phyloP scores from a whole-genome alignment of 2,888 invertebrate genomes.

The Phyto melanocephala region DNA sequence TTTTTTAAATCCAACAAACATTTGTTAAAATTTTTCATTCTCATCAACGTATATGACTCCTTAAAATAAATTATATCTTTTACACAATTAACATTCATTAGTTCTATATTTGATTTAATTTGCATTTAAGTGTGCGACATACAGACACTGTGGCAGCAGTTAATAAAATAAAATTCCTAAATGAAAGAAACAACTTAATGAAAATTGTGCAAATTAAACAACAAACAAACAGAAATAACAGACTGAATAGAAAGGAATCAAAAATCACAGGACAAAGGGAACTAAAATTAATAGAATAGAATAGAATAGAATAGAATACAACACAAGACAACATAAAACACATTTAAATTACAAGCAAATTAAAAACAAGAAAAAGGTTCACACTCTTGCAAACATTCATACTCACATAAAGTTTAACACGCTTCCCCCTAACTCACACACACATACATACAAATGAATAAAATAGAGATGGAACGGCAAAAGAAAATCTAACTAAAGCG shows the following conservation, averaged over 20 bases:
- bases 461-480: background rate
- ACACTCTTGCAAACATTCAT: background rate
- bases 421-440: background rate
- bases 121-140: constrained; percentile 51
- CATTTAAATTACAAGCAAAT: constrained; percentile 62
- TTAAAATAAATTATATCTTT: background rate
- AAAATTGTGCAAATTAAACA: constrained; percentile 64
- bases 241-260: background rate
- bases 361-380: constrained; percentile 53
- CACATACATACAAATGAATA: background rate
- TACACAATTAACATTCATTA: constrained; percentile 51
- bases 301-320: too few relatives aligned
- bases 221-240: constrained; percentile 52
- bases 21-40: background rate
- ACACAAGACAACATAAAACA: constrained; percentile 39
- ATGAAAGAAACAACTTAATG: constrained; percentile 57
- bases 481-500: constrained; percentile 64
- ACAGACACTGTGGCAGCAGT: constrained; percentile 49
- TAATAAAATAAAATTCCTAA: constrained; percentile 52
- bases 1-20: too few relatives aligned
- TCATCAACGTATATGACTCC: too few relatives aligned
- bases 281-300: background rate
- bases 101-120: constrained; percentile 49
- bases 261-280: constrained; percentile 17
- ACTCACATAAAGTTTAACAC: too few relatives aligned